These are phyloP conservation scores for Rhopilema esculentum DNA, from an alignment of 30 jellyfish, hydroid and myxozoan genomes.

Conservation along the genomic window DNA sequence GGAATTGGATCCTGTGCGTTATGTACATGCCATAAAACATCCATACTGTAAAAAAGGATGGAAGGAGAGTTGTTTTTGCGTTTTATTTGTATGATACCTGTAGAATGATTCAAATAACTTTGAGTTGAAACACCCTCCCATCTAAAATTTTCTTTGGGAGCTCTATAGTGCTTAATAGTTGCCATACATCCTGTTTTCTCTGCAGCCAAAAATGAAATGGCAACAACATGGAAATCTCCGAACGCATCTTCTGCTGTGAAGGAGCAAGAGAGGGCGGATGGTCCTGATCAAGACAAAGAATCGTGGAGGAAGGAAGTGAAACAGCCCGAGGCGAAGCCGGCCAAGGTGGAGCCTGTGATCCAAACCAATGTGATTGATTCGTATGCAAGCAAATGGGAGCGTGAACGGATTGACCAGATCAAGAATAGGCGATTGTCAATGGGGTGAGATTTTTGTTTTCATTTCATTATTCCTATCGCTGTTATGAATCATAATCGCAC, in stretches of 20 bases:
- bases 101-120: too few relatives aligned
- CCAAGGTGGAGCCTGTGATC: slow-evolving; percentile 30
- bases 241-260: slow-evolving; percentile 46
- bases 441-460: too few relatives aligned
- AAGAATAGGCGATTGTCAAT: slow-evolving; percentile 60
- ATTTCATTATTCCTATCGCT: background rate
- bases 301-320: slow-evolving; percentile 87
- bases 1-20: too few relatives aligned
- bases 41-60: too few relatives aligned
- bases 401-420: slow-evolving; percentile 75
- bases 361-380: slow-evolving; percentile 51
- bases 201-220: slow-evolving; percentile 63
- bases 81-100: too few relatives aligned
- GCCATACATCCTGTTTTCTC: too few relatives aligned
- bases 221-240: slow-evolving; percentile 60
- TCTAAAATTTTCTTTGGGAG: background rate
- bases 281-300: slow-evolving; percentile 73
- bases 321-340: slow-evolving; percentile 34
- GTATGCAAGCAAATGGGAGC: slow-evolving; percentile 49
- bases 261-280: slow-evolving; percentile 35
- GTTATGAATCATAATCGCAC: too few relatives aligned
- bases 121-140: too few relatives aligned
- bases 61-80: too few relatives aligned
- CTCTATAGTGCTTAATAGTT: background rate
- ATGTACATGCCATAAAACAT: too few relatives aligned